Conservation (phyloP, 2,888 invertebrate genomes). For the Sinodicranocentrus sp. region DNA sequence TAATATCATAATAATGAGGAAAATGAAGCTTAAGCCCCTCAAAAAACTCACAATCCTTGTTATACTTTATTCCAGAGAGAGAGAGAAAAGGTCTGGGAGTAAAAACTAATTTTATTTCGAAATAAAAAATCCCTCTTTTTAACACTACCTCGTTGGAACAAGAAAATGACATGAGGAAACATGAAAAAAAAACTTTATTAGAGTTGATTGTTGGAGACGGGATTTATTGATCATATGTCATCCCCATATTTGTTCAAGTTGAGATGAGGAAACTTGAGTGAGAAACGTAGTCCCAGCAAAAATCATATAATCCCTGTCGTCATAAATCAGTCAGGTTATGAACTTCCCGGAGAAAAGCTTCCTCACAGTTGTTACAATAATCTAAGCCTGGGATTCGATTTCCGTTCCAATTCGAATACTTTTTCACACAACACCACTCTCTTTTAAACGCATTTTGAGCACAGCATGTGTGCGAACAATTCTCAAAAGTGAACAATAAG, state of each 20-base stretch:
- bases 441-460: too few species aligned
- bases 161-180: not conserved
- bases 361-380: not conserved
- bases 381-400: conserved; percentile 41
- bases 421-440: too few species aligned
- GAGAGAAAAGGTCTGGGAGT: not conserved
- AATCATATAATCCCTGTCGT: conserved; percentile 57
- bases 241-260: not conserved
- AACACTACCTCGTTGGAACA: too few species aligned
- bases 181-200: not conserved
- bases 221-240: conserved; percentile 24
- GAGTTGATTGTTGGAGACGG: not conserved
- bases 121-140: not conserved
- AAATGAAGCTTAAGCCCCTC: too few species aligned
- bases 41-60: not conserved
- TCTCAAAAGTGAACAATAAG: too few species aligned
- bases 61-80: not conserved
- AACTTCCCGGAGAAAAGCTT: conserved; percentile 48
- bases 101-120: not conserved
- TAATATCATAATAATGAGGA: not conserved
- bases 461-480: too few species aligned
- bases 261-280: not conserved
- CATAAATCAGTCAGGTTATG: conserved; percentile 65
- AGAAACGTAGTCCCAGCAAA: not conserved
- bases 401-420: not conserved